phyloP scores from a whole-genome alignment of 2,113 vertebrate genomes.

The Scartelaos histophorus region DNA sequence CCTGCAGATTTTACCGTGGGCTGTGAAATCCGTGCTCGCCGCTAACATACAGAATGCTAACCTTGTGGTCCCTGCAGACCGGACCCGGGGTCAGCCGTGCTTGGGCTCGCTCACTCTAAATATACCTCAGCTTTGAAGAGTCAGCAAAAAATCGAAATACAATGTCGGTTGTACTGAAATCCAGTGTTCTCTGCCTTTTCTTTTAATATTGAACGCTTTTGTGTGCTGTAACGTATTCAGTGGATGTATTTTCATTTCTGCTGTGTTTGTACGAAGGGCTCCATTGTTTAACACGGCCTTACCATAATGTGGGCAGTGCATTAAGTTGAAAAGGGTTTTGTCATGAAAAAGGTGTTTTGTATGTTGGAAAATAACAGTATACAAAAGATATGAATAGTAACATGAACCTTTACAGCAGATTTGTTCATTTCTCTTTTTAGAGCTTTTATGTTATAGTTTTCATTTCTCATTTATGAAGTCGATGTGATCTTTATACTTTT shows the following conservation, averaged over 20 bases:
- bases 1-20: neutral
- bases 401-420: too few species aligned
- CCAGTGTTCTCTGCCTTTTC: neutral
- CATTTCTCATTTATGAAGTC: too few species aligned
- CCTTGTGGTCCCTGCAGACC: neutral
- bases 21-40: neutral
- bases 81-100: neutral
- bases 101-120: constrained; percentile 4
- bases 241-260: neutral
- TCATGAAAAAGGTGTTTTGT: too few species aligned
- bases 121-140: constrained; percentile 5
- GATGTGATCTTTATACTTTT: too few species aligned
- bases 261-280: neutral
- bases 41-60: constrained; percentile 1
- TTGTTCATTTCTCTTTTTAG: too few species aligned
- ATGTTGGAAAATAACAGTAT: too few species aligned
- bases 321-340: too few species aligned
- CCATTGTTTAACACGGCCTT: neutral
- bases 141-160: constrained; percentile 5
- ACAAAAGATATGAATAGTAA: too few species aligned
- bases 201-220: neutral
- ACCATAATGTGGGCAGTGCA: neutral
- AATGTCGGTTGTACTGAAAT: neutral
- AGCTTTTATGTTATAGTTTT: too few species aligned
- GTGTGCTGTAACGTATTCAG: neutral